These are phyloP conservation scores for Penaeus monodon DNA, from an alignment of 2,888 invertebrate species.

Conservation along the genomic window DNA sequence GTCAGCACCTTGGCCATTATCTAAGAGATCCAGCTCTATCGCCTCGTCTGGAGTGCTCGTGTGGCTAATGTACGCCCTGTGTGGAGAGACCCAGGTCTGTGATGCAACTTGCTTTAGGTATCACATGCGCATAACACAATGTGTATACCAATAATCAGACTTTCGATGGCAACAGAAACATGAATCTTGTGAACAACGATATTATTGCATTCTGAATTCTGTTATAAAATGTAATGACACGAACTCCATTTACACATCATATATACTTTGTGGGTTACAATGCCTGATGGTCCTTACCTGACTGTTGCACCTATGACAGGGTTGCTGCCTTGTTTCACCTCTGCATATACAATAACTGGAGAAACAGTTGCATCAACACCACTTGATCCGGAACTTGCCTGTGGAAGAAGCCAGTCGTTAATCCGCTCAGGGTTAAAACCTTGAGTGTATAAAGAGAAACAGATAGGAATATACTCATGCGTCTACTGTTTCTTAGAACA, in stretches of 20 bases:
- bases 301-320: conserved; percentile 41
- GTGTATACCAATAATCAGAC: neutral
- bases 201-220: no score
- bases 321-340: conserved; percentile 33
- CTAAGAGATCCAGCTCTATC: conserved; percentile 4
- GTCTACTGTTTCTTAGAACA: no score
- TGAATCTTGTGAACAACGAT: no score
- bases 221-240: no score
- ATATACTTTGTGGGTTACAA: no score
- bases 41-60: neutral
- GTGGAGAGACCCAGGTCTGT: neutral
- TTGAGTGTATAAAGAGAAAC: neutral
- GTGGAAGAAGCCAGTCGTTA: neutral
- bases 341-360: conserved; percentile 28
- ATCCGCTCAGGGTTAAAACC: no score
- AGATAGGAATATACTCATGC: neutral
- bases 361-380: conserved; percentile 15
- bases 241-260: no score
- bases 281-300: conserved; percentile 11
- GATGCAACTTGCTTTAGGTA: neutral
- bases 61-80: conserved; percentile 19
- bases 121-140: no score
- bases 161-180: no score
- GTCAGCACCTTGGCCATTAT: conserved; percentile 35
- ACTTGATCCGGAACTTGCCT: conserved; percentile 14